phyloP scores from a whole-genome alignment of 2,113 vertebrate genomes.

The Trematomus loennbergii region DNA sequence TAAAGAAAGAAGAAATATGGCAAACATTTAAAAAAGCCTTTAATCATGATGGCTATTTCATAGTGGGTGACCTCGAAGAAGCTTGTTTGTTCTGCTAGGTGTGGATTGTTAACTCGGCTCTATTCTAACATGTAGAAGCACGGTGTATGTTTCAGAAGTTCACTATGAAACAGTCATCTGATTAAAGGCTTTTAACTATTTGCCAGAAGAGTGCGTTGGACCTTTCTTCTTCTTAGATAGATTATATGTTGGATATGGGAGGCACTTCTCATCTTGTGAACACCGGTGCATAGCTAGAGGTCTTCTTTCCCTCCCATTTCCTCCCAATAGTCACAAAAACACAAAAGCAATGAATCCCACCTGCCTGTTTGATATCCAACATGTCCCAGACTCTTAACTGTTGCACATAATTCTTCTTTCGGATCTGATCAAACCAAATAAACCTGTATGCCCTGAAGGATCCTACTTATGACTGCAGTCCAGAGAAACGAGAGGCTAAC shows the following conservation, averaged over 20 bases:
- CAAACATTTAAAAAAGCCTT: too few species aligned
- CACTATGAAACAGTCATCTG: not conserved
- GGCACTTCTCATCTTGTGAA: slow-evolving; percentile 30
- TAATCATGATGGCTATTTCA: too few species aligned
- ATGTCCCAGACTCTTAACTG: slow-evolving; percentile 18
- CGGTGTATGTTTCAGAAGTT: not conserved
- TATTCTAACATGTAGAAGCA: not conserved
- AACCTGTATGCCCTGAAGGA: slow-evolving; percentile 47
- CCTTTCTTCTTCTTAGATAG: not conserved
- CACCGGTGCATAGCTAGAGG: slow-evolving; percentile 47
- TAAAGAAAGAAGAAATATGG: not conserved
- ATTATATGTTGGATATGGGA: slow-evolving; percentile 36
- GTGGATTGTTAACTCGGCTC: not conserved
- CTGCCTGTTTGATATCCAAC: slow-evolving; percentile 60
- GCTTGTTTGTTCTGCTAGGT: too few species aligned
- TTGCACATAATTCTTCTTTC: slow-evolving; percentile 56
- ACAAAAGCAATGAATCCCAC: slow-evolving; percentile 57
- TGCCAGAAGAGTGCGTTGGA: not conserved
- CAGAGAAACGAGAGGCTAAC: slow-evolving; percentile 44
- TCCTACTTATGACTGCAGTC: slow-evolving; percentile 42
- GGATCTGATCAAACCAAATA: slow-evolving; percentile 64
- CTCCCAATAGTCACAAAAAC: slow-evolving; percentile 40
- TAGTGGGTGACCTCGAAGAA: too few species aligned
- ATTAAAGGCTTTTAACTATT: not conserved
- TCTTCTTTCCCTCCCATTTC: slow-evolving; percentile 49